These are phyloP conservation scores for Otocyon megalotis DNA, from an alignment of 2,113 vertebrate genomes.

Conservation along the genomic window DNA sequence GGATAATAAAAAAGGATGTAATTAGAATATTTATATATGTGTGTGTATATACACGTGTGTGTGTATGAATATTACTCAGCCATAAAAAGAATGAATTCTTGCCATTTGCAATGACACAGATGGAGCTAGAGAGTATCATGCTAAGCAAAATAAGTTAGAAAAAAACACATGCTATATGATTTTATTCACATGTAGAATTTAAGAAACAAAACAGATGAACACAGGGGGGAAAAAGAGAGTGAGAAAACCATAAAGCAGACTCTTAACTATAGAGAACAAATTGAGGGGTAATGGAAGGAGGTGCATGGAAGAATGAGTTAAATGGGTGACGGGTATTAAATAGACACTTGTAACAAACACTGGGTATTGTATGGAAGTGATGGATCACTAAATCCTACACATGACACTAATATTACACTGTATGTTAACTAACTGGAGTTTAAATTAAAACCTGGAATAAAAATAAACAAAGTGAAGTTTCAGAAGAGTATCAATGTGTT, in stretches of 20 bases:
- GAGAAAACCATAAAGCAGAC: neutral
- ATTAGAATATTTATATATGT: too few relatives aligned
- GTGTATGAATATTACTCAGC: neutral
- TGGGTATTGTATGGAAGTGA: neutral
- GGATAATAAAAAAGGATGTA: too few relatives aligned
- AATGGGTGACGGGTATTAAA: neutral
- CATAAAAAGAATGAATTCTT: neutral
- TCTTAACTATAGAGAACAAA: neutral
- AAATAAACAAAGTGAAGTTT: constrained; percentile 36
- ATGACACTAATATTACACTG: neutral
- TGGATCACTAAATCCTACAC: neutral
- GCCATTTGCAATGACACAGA: neutral
- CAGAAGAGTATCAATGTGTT: neutral
- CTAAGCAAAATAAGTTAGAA: neutral
- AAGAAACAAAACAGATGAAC: neutral
- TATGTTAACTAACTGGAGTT: neutral
- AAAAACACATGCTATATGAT: neutral
- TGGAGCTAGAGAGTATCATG: neutral
- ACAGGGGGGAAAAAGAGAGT: neutral
- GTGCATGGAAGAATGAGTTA: neutral
- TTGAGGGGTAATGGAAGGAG: neutral
- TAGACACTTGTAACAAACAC: neutral
- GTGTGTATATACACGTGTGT: too few relatives aligned
- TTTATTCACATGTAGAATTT: neutral
- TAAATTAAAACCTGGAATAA: neutral